A percentile compares a stretch with the other conserved stretches of the same genome.
phyloP scores from a whole-genome alignment of 2,888 invertebrate species.

The Capitulum mitella region DNA sequence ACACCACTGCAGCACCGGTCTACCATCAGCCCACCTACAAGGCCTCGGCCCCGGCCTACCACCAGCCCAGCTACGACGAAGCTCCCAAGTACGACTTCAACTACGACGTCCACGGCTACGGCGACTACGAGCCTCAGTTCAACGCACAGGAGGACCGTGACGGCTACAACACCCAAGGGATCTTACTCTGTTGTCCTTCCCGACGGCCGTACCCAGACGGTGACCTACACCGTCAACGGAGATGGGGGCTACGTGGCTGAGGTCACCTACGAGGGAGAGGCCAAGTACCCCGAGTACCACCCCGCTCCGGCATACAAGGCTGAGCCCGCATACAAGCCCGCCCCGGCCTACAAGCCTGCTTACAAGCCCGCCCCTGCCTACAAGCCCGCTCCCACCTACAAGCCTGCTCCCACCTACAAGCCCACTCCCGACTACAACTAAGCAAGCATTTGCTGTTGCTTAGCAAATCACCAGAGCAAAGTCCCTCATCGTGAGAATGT shows the following conservation, averaged over 20 bases:
- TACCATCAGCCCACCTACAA: not conserved
- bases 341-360: constrained; percentile 5
- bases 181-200: not conserved
- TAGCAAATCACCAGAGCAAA: too few species aligned
- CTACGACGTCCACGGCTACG: not conserved
- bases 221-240: not conserved
- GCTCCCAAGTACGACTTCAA: not conserved
- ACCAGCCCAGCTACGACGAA: not conserved
- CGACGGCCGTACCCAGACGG: not conserved
- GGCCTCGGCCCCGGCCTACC: not conserved
- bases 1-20: not conserved
- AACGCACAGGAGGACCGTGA: not conserved
- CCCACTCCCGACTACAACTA: not conserved
- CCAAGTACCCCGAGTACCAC: not conserved
- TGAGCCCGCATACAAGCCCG: not conserved
- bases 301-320: not conserved
- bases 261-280: not conserved
- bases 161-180: not conserved
- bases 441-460: too few species aligned
- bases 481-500: too few species aligned
- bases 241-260: not conserved
- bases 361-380: not conserved
- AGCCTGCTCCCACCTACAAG: not conserved
- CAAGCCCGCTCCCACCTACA: not conserved
- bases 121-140: not conserved